phyloP scores from a whole-genome alignment of 2,888 invertebrate species.

The Ornithoptera priamus region DNA sequence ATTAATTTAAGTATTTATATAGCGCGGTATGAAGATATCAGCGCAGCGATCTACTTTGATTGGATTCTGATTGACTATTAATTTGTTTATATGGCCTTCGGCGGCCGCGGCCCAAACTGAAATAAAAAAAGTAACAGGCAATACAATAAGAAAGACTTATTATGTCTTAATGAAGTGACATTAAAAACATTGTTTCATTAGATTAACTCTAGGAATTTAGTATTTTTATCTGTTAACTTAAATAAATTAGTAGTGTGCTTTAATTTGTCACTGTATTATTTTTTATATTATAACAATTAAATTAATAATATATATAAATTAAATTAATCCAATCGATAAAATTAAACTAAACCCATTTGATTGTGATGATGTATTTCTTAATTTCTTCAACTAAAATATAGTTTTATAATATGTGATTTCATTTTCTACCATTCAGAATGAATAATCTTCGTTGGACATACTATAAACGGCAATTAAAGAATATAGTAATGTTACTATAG shows the following conservation, averaged over 20 bases:
- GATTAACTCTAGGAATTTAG: background rate
- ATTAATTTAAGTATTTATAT: constrained; percentile 50
- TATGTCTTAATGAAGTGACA: constrained; percentile 16
- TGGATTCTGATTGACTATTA: constrained; percentile 61
- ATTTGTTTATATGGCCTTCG: constrained; percentile 48
- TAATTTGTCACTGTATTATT: background rate
- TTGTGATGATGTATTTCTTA: too few relatives aligned
- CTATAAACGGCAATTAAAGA: too few relatives aligned
- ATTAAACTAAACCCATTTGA: too few relatives aligned
- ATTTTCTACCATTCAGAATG: too few relatives aligned
- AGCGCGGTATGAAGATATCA: constrained; percentile 66
- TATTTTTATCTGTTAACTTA: background rate
- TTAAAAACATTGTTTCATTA: constrained; percentile 8
- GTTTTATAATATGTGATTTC: too few relatives aligned
- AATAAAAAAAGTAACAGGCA: constrained; percentile 22
- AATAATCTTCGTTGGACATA: too few relatives aligned
- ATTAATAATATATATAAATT: too few relatives aligned
- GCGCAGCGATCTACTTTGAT: constrained; percentile 60
- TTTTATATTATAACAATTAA: too few relatives aligned
- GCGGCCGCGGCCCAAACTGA: constrained; percentile 13
- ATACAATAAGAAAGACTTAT: constrained; percentile 14
- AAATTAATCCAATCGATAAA: too few relatives aligned
- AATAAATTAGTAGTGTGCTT: background rate
- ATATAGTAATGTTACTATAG: too few relatives aligned
- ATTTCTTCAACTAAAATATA: too few relatives aligned